Evolutionary conservation across 2,888 invertebrate genomes (phyloP), one percentile per base, ranked within the genome.

Genomic region (Diabrotica balteata): DNA sequence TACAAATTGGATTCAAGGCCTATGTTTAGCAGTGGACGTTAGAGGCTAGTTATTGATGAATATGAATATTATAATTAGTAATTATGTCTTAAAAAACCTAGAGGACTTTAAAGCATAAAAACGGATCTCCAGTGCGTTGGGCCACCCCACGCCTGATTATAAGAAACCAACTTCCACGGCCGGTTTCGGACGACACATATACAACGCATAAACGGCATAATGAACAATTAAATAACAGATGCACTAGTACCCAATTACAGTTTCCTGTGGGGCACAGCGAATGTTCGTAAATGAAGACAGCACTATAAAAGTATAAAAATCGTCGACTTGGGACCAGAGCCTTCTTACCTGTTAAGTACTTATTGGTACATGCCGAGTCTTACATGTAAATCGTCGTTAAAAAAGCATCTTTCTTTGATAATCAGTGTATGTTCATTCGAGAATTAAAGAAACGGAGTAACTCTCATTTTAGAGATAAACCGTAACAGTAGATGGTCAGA

Each of bases 191-290:
- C 57, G 44, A 43, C 8, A 43, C 22, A 47, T n/a, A 46, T 42
- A n/a, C 53, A n/a, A 57, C 45, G 43, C 58, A 51, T 57, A 76
- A 77, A 79, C 77, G 80, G 80, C 78, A 81, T 82, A 82, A 82
- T 81, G 81, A 81, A 80, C 81, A 82, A 82, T 82, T 81, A 81
- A 81, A 81, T 81, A 81, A 81, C 80, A 80, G 79, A 81, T 80
- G 80, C 80, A 75, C 77, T 76, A 79, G 78, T 80, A 80, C 81
- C 81, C 82, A 82, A 82, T 82, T 82, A 82, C 79, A 78, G 80
- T 79, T 80, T 80, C 79, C 80, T 79, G 79, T 76, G 77, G 76
- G 54, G 60, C 67, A 22, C 42, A 62, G 53, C 63, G 57, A 59
- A 64, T 59, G 52, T 58, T 51, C 58, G 46, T 51, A 58, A 51